phyloP scores from a whole-genome alignment of 2,113 vertebrate species.

The Aythya baeri region DNA sequence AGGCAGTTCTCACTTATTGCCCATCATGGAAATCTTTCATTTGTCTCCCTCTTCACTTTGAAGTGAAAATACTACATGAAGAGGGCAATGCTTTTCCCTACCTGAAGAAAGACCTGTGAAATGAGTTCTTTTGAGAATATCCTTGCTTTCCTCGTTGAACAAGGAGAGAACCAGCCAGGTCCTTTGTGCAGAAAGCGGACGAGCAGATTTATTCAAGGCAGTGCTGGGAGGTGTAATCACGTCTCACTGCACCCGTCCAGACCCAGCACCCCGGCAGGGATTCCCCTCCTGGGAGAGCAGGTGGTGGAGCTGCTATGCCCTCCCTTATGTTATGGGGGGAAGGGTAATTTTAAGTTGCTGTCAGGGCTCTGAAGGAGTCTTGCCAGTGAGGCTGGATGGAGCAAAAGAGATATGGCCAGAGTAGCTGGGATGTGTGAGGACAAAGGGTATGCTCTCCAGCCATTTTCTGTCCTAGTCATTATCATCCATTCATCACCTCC shows the following conservation, averaged over 20 bases:
- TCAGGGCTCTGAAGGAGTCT: neutral
- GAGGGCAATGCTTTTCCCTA: neutral
- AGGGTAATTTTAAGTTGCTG: neutral
- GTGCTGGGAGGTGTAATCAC: neutral
- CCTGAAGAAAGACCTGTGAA: neutral
- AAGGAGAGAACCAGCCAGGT: neutral
- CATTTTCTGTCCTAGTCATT: neutral
- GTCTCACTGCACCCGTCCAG: accelerated
- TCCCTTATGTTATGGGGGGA: neutral
- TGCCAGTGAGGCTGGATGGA: neutral
- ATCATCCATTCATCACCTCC: accelerated
- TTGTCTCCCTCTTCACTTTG: neutral
- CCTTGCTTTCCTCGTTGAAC: neutral
- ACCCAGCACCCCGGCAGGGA: neutral
- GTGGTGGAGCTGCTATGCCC: neutral
- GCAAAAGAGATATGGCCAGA: neutral
- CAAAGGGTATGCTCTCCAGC: neutral
- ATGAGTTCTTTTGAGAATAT: neutral
- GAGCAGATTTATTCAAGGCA: neutral
- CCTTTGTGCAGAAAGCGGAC: neutral
- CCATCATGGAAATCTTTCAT: neutral
- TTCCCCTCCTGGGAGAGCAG: neutral
- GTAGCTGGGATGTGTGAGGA: neutral
- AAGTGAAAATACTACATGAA: neutral
- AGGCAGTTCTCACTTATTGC: neutral